These are phyloP conservation scores for Pammene fasciana DNA, from an alignment of 2,888 invertebrate genomes.

Conservation along the genomic window DNA sequence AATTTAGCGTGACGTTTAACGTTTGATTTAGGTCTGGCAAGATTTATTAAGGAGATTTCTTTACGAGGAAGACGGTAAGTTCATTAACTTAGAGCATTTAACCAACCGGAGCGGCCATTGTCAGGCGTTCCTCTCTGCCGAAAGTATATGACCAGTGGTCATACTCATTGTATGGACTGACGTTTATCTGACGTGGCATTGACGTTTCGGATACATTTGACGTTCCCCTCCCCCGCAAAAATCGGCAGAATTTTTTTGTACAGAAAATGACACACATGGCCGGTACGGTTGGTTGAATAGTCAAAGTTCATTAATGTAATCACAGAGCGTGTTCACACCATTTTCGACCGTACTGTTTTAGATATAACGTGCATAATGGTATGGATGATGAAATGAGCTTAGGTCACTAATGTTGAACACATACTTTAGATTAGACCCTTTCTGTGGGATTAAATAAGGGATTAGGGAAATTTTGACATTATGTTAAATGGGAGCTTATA, in stretches of 20 bases:
- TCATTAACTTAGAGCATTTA: constrained; percentile 10
- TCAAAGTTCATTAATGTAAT: no score
- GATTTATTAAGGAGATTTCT: constrained; percentile 35
- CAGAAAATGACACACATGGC: no score
- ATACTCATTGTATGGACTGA: no score
- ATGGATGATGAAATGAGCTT: not conserved
- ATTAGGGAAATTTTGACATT: constrained; percentile 23
- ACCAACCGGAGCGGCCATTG: no score
- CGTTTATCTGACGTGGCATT: no score
- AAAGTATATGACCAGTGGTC: no score
- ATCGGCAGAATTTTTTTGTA: no score
- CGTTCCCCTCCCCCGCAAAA: no score
- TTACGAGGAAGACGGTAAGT: constrained; percentile 11
- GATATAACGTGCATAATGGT: not conserved
- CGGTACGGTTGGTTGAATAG: no score
- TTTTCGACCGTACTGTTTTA: not conserved
- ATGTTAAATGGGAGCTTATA: not conserved
- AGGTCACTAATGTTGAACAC: not conserved
- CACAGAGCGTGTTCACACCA: not conserved
- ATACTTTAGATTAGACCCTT: constrained; percentile 13
- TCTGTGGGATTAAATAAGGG: constrained; percentile 18
- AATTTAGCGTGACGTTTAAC: constrained; percentile 13
- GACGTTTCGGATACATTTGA: no score
- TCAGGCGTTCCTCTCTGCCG: no score
- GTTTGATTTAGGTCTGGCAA: constrained; percentile 13